Evolutionary conservation across 2,113 vertebrate genomes (phyloP).

Genomic region (Campylorhamphus procurvoides): DNA sequence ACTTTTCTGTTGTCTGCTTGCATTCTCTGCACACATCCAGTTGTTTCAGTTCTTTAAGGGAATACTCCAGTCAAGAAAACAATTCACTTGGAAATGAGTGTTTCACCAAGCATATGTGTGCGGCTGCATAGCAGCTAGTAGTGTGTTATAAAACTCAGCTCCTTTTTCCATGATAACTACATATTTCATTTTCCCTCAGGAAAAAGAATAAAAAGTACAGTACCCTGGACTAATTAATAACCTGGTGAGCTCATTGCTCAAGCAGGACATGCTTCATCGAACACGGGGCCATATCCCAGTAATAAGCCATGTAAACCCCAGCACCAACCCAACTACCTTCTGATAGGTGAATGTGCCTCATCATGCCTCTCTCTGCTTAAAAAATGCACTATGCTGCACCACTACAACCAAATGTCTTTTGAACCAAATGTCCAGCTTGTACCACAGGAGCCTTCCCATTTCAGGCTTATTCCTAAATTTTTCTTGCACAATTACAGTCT

Average conservation of each 20-base stretch:
- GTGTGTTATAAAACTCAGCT: neutral
- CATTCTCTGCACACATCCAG: neutral
- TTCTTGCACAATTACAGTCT: slow-evolving; percentile 39
- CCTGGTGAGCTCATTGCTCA: neutral
- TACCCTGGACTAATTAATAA: slow-evolving; percentile 56
- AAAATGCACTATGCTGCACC: neutral
- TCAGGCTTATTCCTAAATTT: slow-evolving; percentile 22
- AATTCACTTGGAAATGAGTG: neutral
- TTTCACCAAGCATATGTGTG: neutral
- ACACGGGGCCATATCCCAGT: neutral
- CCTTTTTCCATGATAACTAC: neutral
- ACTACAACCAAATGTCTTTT: neutral
- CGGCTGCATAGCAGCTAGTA: slow-evolving; percentile 69
- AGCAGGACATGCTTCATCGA: neutral
- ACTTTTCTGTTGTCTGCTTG: neutral
- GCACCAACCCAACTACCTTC: neutral
- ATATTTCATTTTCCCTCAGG: slow-evolving; percentile 23
- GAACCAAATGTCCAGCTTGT: slow-evolving; percentile 26
- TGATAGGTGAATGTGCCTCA: neutral
- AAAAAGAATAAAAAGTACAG: slow-evolving; percentile 19
- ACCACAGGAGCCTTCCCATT: slow-evolving; percentile 31
- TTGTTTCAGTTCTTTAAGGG: neutral
- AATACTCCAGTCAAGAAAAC: slow-evolving; percentile 18
- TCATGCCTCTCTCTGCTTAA: neutral
- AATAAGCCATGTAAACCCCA: neutral